Conservation (phyloP, 2,888 invertebrate genomes). For the Perizoma flavofasciatum region DNA sequence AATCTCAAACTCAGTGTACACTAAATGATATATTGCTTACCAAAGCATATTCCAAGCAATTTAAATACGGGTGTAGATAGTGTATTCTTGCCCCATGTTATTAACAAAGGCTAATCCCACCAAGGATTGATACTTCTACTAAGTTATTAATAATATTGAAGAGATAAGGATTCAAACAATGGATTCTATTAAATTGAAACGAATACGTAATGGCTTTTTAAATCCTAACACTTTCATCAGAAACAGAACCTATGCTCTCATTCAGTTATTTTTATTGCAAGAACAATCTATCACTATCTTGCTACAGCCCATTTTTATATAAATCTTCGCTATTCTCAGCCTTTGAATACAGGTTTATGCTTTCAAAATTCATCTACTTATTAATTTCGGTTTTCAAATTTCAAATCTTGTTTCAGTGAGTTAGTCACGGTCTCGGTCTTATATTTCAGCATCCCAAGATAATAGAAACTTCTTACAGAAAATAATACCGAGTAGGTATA, state of each 20-base stretch:
- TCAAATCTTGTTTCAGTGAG: too few relatives aligned
- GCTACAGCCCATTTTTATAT: too few relatives aligned
- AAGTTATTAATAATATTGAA: slow-evolving; percentile 21
- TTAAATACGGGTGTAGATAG: not conserved
- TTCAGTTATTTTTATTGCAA: too few relatives aligned
- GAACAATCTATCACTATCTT: too few relatives aligned
- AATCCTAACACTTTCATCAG: slow-evolving; percentile 1
- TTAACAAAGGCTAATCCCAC: slow-evolving; percentile 19
- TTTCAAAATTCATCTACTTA: too few relatives aligned
- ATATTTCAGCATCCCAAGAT: too few relatives aligned
- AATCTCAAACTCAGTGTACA: too few relatives aligned
- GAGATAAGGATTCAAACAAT: slow-evolving; percentile 10
- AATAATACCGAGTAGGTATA: not conserved
- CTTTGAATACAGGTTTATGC: too few relatives aligned
- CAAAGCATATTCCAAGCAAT: slow-evolving; percentile 17
- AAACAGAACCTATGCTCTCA: too few relatives aligned
- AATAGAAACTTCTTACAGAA: too few relatives aligned
- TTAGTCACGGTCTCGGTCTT: too few relatives aligned
- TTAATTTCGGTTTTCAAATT: too few relatives aligned
- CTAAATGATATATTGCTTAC: not conserved
- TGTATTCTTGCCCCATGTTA: slow-evolving; percentile 18
- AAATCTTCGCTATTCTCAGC: not conserved
- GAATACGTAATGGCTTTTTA: slow-evolving; percentile 11
- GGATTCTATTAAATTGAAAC: slow-evolving; percentile 15
- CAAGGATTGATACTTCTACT: slow-evolving; percentile 17